Evolutionary conservation across 1,140 invertebrate genomes (phyloP).

Genomic region (Aphidius ervi): DNA sequence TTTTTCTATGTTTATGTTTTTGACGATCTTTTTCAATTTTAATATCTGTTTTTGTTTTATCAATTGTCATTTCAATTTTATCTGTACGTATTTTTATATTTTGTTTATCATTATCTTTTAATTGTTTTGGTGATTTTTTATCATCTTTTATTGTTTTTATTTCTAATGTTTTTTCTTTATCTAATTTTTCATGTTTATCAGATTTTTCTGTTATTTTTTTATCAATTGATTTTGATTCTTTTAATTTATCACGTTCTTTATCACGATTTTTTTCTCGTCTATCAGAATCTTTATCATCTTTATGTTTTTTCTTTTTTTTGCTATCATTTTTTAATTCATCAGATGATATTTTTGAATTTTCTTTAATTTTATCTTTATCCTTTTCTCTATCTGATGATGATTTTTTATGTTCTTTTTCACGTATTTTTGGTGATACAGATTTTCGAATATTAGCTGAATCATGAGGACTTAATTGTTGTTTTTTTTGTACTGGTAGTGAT

Average conservation of each 20-base stretch:
- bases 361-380: slow-evolving; percentile 50
- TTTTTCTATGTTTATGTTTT: slow-evolving; percentile 54
- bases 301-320: slow-evolving; percentile 52
- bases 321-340: slow-evolving; percentile 45
- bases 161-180: slow-evolving; percentile 54
- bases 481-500: neutral
- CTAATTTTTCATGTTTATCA: slow-evolving; percentile 39
- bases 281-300: slow-evolving; percentile 46
- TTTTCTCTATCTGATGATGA: slow-evolving; percentile 27
- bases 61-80: slow-evolving; percentile 48
- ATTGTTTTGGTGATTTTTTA: slow-evolving; percentile 39
- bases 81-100: slow-evolving; percentile 41
- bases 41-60: slow-evolving; percentile 50
- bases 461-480: slow-evolving; percentile 28
- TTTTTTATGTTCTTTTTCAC: slow-evolving; percentile 49
- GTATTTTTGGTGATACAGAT: slow-evolving; percentile 51
- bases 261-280: slow-evolving; percentile 47
- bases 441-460: slow-evolving; percentile 32
- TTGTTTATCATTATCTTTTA: slow-evolving; percentile 42
- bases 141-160: slow-evolving; percentile 49
- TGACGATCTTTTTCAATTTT: slow-evolving; percentile 45
- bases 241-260: slow-evolving; percentile 49
- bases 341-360: slow-evolving; percentile 40
- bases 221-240: slow-evolving; percentile 36
- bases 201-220: slow-evolving; percentile 41